Evolutionary conservation across 2,888 invertebrate genomes (phyloP).

Genomic region (Rosalia funebris): DNA sequence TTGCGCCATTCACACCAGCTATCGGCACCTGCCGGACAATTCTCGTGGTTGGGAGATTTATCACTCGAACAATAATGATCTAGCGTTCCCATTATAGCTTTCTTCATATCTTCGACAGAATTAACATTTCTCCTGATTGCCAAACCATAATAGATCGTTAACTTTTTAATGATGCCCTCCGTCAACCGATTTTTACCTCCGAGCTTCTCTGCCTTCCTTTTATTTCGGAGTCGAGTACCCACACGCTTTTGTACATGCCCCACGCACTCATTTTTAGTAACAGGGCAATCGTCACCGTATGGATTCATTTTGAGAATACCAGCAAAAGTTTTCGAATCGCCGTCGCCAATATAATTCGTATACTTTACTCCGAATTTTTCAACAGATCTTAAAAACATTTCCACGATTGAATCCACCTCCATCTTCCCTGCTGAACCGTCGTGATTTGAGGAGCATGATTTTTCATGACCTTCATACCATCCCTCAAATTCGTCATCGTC

Average conservation of each 20-base stretch:
- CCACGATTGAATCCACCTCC: slow-evolving; percentile 40
- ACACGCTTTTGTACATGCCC: slow-evolving; percentile 42
- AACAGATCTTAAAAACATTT: slow-evolving; percentile 40
- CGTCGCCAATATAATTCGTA: slow-evolving; percentile 43
- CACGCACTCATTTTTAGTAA: slow-evolving; percentile 40
- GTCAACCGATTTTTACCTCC: slow-evolving; percentile 35
- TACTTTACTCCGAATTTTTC: slow-evolving; percentile 33
- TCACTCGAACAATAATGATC: slow-evolving; percentile 38
- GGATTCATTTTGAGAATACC: slow-evolving; percentile 31
- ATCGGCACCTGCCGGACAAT: slow-evolving; percentile 37
- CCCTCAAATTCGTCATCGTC: neutral
- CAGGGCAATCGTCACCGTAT: slow-evolving; percentile 34
- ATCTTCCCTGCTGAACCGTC: slow-evolving; percentile 41
- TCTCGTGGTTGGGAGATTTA: slow-evolving; percentile 28
- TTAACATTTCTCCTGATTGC: slow-evolving; percentile 29
- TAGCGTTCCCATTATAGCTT: slow-evolving; percentile 38
- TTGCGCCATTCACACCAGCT: slow-evolving; percentile 39
- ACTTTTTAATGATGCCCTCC: slow-evolving; percentile 27
- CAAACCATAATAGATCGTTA: slow-evolving; percentile 33
- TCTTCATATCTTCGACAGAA: slow-evolving; percentile 39
- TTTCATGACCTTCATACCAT: slow-evolving; percentile 9
- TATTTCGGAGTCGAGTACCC: slow-evolving; percentile 39
- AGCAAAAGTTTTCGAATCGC: slow-evolving; percentile 43
- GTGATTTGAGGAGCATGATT: slow-evolving; percentile 19
- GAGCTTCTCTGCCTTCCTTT: slow-evolving; percentile 10